phyloP scores from a whole-genome alignment of 2,888 invertebrate genomes.

The Dermolepida albohirtum region DNA sequence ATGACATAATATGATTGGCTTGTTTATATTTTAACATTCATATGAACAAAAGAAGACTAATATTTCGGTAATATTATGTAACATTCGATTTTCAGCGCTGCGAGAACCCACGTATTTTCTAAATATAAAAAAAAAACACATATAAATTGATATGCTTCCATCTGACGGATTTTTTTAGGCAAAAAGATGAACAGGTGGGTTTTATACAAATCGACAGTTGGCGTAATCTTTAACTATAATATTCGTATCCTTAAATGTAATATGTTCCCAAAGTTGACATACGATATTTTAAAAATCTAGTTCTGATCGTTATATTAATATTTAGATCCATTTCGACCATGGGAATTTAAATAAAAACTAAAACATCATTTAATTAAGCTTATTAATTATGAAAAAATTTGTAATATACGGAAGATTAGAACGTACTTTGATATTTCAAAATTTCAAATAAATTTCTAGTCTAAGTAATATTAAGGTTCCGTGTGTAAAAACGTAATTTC shows the following conservation, averaged over 20 bases:
- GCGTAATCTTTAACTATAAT: conserved; percentile 19
- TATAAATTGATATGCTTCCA: not conserved
- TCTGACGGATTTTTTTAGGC: not conserved
- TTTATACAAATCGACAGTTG: conserved; percentile 3
- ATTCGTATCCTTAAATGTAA: not conserved
- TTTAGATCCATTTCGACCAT: not conserved
- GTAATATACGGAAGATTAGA: too few relatives aligned
- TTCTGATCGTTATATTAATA: conserved; percentile 17
- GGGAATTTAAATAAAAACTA: too few relatives aligned
- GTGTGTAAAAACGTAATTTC: too few relatives aligned
- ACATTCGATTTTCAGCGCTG: not conserved
- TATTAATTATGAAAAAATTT: too few relatives aligned
- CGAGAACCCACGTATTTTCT: conserved; percentile 10
- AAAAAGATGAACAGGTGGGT: conserved; percentile 23
- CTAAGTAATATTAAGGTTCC: too few relatives aligned
- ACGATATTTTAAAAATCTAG: conserved; percentile 7
- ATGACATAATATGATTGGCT: too few relatives aligned
- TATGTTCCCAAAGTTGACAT: conserved; percentile 4
- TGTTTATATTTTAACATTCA: not conserved
- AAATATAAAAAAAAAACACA: not conserved
- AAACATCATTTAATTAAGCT: too few relatives aligned
- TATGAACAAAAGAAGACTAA: not conserved
- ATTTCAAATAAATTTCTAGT: too few relatives aligned
- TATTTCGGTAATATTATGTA: not conserved
- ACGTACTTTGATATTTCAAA: too few relatives aligned